Evolutionary conservation across 64 coral and sea anemone genomes (phyloP).

Genomic region (Actinia tenebrosa): DNA sequence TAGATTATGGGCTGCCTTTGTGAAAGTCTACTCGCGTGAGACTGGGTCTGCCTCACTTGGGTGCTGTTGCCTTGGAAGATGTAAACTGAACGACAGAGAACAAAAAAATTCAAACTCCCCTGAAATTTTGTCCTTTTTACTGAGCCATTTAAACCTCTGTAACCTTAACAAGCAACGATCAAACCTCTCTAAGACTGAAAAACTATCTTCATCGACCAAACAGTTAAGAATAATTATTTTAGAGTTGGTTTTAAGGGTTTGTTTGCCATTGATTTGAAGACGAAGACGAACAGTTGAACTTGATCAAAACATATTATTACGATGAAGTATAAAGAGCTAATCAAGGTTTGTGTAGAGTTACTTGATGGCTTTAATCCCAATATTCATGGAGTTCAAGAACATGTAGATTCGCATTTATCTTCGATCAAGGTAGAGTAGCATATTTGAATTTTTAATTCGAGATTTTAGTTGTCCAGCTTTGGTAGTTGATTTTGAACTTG

Average conservation of each 20-base stretch:
- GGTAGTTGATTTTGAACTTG: not conserved
- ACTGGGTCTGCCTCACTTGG: not conserved
- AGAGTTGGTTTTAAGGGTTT: not conserved
- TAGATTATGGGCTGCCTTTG: not conserved
- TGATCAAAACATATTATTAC: not conserved
- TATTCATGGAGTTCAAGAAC: constrained; percentile 72
- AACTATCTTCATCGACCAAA: too few species aligned
- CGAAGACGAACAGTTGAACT: not conserved
- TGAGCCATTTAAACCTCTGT: not conserved
- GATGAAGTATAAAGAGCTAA: constrained; percentile 59
- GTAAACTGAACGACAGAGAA: not conserved
- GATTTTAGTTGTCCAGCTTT: too few species aligned
- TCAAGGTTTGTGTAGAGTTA: constrained; percentile 51
- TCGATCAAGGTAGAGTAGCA: constrained; percentile 42
- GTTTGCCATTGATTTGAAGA: not conserved
- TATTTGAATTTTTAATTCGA: not conserved
- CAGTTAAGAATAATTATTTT: too few species aligned
- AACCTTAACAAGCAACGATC: not conserved
- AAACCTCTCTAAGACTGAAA: not conserved
- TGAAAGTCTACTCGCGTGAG: not conserved
- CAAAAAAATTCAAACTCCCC: not conserved
- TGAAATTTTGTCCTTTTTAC: not conserved
- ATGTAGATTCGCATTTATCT: constrained; percentile 46
- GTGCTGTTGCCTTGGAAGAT: constrained; percentile 7
- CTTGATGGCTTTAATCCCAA: constrained; percentile 61